A percentile compares a stretch with the other conserved stretches of the same genome.
These are phyloP conservation scores for Salpingus planirostris DNA, from an alignment of 2,888 invertebrate species.

Conservation along the genomic window DNA sequence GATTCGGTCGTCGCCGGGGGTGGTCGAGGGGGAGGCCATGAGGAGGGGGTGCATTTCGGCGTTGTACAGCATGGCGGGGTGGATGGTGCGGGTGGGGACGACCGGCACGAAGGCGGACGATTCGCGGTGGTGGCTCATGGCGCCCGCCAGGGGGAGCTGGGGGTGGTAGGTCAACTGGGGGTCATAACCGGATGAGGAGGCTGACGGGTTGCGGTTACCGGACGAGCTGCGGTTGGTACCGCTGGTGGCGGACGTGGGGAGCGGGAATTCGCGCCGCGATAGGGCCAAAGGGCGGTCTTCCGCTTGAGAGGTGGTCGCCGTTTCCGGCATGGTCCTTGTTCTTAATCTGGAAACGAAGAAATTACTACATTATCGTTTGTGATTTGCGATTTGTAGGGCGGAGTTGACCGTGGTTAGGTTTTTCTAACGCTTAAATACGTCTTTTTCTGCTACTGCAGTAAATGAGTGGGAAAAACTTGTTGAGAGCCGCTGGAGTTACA, in stretches of 20 bases:
- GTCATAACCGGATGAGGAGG: constrained; percentile 14
- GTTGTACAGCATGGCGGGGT: constrained; percentile 62
- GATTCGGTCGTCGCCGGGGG: constrained; percentile 9
- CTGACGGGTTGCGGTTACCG: constrained; percentile 41
- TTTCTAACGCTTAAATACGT: no score
- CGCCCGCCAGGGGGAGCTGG: constrained; percentile 29
- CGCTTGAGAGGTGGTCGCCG: constrained; percentile 19
- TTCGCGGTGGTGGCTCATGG: constrained; percentile 54
- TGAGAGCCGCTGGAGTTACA: no score
- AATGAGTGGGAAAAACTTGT: no score
- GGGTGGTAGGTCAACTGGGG: constrained; percentile 28
- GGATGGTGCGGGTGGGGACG: constrained; percentile 68
- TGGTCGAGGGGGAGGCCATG: constrained; percentile 5
- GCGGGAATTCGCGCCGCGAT: constrained; percentile 46
- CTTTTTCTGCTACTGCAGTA: no score
- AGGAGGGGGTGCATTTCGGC: constrained; percentile 60
- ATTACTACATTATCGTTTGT: no score
- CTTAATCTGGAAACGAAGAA: no score
- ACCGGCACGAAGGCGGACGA: constrained; percentile 83
- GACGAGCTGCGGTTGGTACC: constrained; percentile 47
- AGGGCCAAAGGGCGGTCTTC: constrained; percentile 45
- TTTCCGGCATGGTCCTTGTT: constrained; percentile 24
- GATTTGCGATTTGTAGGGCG: no score
- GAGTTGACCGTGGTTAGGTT: no score
- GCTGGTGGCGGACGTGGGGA: constrained; percentile 28